Evolutionary conservation across 2,113 vertebrate genomes (phyloP), one percentile per base, ranked within the genome.

Genomic region (Puma concolor): DNA sequence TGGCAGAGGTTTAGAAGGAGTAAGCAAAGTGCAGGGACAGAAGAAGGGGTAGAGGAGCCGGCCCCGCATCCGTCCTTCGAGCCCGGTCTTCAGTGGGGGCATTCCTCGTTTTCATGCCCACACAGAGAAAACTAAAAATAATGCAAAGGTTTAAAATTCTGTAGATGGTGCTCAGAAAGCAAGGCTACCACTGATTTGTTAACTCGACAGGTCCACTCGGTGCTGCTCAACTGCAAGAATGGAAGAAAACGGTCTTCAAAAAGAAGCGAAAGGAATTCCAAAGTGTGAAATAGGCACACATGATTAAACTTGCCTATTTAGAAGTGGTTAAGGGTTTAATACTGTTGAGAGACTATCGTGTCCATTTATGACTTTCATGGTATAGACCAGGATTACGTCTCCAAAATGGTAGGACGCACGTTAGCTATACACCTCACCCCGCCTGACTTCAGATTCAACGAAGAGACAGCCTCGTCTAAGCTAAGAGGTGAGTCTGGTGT

Each of bases 1-100:
- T 98, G 96, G 91, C 88, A 97, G 90, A 98, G 98, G 98, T 97
- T 98, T 97, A 95, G 91, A 97, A 96, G 79, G 93, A 97, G 94
- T 80, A 57, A 97, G 93, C 85, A 97, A 98, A 98, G 98, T 97
- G 97, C 96, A 96, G 91, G 6, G 1, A 84, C 74, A 96, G 83
- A 52, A 97, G 38, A 19, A 95, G 4, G 95, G 79, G 52, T 5
- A 23, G 89, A 71, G 90, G 98, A 98, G 60, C 48, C 96, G 93
- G 97, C 98, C 96, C 97, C 0, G 15, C 81, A 74, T 88, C 97
- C 93, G 97, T 98, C 81, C 97, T 97, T 91, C 79, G 93, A 0
- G 0, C 96, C 94, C 96, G 85, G 69, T 80, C 91, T 97, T 94
- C 97, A 72, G 33, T 67, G 95, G 0, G 27, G 95, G 74, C 93